These are phyloP conservation scores for Marmota monax DNA, from an alignment of 2,113 vertebrate species.

Conservation along the genomic window DNA sequence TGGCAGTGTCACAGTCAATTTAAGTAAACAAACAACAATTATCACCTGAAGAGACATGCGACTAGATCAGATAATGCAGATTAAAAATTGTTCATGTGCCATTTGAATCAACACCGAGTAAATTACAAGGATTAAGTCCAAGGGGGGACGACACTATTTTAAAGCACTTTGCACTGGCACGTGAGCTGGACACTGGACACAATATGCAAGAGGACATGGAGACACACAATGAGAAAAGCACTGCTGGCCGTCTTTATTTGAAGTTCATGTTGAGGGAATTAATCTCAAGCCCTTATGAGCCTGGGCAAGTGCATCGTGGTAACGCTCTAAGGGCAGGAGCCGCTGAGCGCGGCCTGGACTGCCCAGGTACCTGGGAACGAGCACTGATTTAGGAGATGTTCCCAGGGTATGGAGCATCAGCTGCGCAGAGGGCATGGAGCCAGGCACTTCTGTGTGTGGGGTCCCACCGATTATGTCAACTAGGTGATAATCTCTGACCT, in stretches of 20 bases:
- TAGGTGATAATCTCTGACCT: neutral
- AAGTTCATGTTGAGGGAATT: neutral
- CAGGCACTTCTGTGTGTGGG: rapidly evolving
- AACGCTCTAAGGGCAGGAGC: no score
- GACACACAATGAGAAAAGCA: rapidly evolving
- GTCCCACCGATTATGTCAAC: rapidly evolving
- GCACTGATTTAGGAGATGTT: no score
- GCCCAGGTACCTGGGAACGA: no score
- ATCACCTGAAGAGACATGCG: neutral
- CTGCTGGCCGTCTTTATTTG: neutral
- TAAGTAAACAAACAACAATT: neutral
- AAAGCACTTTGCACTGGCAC: neutral
- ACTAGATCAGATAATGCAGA: neutral
- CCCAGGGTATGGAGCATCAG: neutral
- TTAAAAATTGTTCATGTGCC: rapidly evolving
- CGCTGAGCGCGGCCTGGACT: no score
- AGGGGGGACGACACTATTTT: rapidly evolving
- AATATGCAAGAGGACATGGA: rapidly evolving
- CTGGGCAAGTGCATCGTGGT: no score
- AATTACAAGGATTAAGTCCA: no score
- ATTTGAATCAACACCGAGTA: rapidly evolving
- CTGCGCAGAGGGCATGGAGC: no score
- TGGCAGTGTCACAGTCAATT: rapidly evolving
- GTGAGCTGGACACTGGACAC: rapidly evolving
- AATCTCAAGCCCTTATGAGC: neutral